Conservation (phyloP, 92 coral and sea anemone genomes). For the Siderastrea radians region DNA sequence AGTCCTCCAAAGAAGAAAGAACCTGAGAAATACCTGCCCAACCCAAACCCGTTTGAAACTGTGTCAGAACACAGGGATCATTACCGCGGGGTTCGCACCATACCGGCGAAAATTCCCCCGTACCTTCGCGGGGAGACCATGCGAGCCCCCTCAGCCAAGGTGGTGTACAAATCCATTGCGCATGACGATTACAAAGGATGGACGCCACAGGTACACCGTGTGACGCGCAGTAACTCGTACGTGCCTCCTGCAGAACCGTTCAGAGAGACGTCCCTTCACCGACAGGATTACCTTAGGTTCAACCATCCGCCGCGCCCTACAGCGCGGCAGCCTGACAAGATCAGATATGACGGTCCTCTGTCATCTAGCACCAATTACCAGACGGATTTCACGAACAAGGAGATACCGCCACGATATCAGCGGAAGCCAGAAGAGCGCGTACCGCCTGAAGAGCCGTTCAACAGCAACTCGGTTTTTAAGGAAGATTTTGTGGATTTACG, state of each 20-base stretch:
- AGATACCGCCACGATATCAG: slow-evolving; percentile 78
- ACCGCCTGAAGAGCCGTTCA: slow-evolving; percentile 89
- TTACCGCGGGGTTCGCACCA: slow-evolving; percentile 75
- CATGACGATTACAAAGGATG: slow-evolving; percentile 90
- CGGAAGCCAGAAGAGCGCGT: slow-evolving; percentile 76
- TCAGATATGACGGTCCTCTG: slow-evolving; percentile 73
- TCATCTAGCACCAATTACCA: slow-evolving; percentile 67
- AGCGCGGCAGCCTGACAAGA: slow-evolving; percentile 95
- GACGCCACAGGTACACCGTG: slow-evolving; percentile 72
- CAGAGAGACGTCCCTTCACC: slow-evolving; percentile 88
- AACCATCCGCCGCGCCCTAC: slow-evolving; percentile 96
- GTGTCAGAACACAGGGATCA: slow-evolving; percentile 95
- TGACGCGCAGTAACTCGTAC: slow-evolving; percentile 80
- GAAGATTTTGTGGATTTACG: slow-evolving; percentile 87
- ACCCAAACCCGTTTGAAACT: slow-evolving; percentile 88
- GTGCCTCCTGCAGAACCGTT: slow-evolving; percentile 91
- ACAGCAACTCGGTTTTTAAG: slow-evolving; percentile 86
- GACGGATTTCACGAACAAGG: slow-evolving; percentile 70
- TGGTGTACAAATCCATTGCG: slow-evolving; percentile 85
- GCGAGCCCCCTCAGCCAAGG: slow-evolving; percentile 93
- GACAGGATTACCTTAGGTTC: slow-evolving; percentile 90
- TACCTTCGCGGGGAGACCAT: slow-evolving; percentile 92
- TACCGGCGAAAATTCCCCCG: slow-evolving; percentile 90
- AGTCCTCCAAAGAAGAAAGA: slow-evolving; percentile 84
- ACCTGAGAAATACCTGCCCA: slow-evolving; percentile 92